phyloP scores from a whole-genome alignment of 2,113 vertebrate species.

The Tyrannus savana region DNA sequence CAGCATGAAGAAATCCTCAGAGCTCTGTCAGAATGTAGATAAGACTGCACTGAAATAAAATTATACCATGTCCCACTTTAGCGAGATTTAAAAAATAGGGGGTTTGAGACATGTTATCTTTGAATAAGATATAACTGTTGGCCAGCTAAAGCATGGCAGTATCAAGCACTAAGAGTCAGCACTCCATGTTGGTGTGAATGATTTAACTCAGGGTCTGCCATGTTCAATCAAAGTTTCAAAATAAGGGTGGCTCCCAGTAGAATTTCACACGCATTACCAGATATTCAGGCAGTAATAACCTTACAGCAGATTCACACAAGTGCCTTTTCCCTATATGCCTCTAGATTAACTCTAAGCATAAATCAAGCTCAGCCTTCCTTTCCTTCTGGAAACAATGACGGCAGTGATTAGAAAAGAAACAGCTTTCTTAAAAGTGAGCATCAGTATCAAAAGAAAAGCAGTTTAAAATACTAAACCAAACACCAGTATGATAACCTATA shows the following conservation, averaged over 20 bases:
- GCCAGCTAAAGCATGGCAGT: background rate
- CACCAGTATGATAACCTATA: background rate
- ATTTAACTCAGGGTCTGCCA: background rate
- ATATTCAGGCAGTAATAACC: background rate
- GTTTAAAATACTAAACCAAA: background rate
- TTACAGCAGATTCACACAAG: background rate
- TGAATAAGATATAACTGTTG: background rate
- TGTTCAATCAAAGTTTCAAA: background rate
- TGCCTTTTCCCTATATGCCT: background rate
- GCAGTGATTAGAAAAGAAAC: background rate
- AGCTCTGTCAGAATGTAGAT: constrained; percentile 41
- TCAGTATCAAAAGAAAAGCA: background rate
- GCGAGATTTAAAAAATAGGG: background rate
- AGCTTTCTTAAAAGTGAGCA: background rate
- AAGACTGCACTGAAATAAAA: constrained; percentile 38
- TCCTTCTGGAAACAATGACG: background rate
- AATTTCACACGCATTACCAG: background rate
- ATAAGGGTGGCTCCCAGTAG: background rate
- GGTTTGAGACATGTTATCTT: background rate
- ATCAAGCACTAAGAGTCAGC: background rate
- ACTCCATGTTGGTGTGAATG: background rate
- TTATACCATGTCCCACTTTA: constrained; percentile 14
- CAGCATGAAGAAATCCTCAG: constrained; percentile 24
- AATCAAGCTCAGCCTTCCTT: background rate
- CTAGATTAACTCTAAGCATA: background rate